Evolutionary conservation across 2,888 invertebrate species (phyloP), one percentile per base, ranked within the genome.

Genomic region (Abrostola tripartita): DNA sequence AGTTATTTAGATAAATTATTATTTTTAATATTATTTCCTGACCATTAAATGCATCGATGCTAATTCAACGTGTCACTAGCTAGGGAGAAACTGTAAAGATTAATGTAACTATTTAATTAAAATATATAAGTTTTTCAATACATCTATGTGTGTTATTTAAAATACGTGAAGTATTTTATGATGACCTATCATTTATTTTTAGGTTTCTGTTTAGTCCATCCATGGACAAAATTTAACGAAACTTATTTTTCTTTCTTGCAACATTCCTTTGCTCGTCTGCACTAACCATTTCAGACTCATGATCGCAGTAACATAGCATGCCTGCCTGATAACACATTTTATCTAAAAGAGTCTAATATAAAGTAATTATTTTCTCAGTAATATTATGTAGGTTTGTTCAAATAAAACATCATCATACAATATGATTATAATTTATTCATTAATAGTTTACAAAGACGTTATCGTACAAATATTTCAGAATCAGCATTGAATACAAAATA

Each of bases 101-200:
- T 92, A 93, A 92, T 93, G 90, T 94, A 94, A 94, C 93, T 94
- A 94, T 94, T 93, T 93, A 94, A 94, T 92, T 92, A 91, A 93
- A 94, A 92, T 92, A 90, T 93, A 93, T 94, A 94, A 93, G 93
- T 92, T 94, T 94, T 93, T 89, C 90, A 92, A 90, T 86, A 85
- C 72, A 81, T 44, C 8, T n/a, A 35, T 52, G 72, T 75, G 76
- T 88, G 67, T 85, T 68, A 76, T 82, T 82, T 47, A 47, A 5
- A 6, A 24, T 10, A 24, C 24, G 6, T 7, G 8, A n/a, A n/a
- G 11, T 11, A 1, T 11, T 36, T 10, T n/a, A 14, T 37, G n/a
- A 58, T 12, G 24, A 24, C 24, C 24, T 24, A 4, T 2, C 24
- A 24, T 1, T 24, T 24, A 24, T 24, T 24, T 24, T 1, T 24